These are phyloP conservation scores for Acanthochromis polyacanthus DNA, from an alignment of 2,113 vertebrate species.

Conservation along the genomic window DNA sequence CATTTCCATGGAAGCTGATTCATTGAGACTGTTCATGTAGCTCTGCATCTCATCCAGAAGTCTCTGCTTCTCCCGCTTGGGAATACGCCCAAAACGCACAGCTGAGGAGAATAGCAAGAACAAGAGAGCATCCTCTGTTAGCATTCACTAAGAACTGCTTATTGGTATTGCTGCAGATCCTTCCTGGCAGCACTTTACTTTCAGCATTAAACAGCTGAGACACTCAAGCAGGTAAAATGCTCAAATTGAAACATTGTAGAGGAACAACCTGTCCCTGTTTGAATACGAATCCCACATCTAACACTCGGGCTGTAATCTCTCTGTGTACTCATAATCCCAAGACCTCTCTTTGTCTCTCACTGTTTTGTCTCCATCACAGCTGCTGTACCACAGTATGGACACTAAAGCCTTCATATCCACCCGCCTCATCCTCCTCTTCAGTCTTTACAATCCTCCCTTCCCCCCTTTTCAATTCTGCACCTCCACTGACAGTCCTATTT, in stretches of 20 bases:
- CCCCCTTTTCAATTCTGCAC: constrained; percentile 55
- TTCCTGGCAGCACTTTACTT: constrained; percentile 3
- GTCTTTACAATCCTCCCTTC: constrained; percentile 49
- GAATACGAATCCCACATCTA: constrained; percentile 18
- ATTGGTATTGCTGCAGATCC: not conserved
- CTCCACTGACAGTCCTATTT: constrained; percentile 78
- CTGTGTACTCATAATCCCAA: constrained; percentile 26
- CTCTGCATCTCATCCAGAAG: constrained; percentile 87
- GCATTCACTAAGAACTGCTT: not conserved
- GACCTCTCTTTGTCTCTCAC: not conserved
- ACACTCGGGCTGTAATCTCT: constrained; percentile 17
- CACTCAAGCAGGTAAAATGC: not conserved
- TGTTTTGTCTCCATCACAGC: constrained; percentile 35
- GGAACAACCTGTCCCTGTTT: not conserved
- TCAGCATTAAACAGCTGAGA: not conserved
- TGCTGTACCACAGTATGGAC: constrained; percentile 29
- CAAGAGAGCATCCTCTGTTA: constrained; percentile 40
- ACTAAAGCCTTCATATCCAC: constrained; percentile 35
- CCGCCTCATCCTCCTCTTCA: constrained; percentile 45
- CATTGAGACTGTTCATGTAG: constrained; percentile 86
- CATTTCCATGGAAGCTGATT: constrained; percentile 80
- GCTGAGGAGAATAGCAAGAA: constrained; percentile 70
- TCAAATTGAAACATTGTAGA: not conserved
- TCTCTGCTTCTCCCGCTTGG: constrained; percentile 87
- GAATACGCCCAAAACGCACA: constrained; percentile 87